Percentiles rank a stretch among this genome's conserved stretches.
Conservation (phyloP, 2,113 vertebrate species). For the Casuarius casuarius region DNA sequence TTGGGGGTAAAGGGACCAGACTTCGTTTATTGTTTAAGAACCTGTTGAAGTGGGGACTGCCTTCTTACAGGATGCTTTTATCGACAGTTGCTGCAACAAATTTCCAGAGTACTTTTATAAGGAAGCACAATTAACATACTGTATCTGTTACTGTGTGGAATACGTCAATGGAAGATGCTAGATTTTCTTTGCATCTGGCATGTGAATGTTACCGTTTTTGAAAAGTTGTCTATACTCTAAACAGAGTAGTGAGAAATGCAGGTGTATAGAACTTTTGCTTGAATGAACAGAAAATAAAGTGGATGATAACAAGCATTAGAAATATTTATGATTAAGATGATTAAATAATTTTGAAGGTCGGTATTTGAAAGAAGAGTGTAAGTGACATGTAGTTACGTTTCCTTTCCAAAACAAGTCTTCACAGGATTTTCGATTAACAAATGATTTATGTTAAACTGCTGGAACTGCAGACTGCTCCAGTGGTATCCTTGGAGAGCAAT, state of each 20-base stretch:
- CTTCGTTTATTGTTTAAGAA: background rate
- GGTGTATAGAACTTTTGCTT: background rate
- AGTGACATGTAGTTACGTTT: slow-evolving; percentile 2
- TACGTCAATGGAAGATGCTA: background rate
- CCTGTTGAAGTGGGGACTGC: accelerated
- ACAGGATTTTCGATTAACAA: slow-evolving; percentile 30
- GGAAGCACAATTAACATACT: background rate
- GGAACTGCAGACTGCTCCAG: background rate
- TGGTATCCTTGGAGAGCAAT: slow-evolving; percentile 44
- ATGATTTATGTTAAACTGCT: slow-evolving; percentile 35
- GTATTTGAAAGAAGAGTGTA: background rate
- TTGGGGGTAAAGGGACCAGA: background rate
- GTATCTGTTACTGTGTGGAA: background rate
- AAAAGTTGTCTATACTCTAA: background rate
- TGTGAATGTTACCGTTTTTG: background rate
- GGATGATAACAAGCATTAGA: background rate
- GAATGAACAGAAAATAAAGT: background rate
- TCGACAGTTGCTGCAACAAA: background rate
- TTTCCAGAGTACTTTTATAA: background rate
- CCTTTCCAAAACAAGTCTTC: slow-evolving; percentile 23
- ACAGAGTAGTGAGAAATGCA: background rate
- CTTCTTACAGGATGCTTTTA: background rate
- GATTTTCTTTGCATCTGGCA: background rate
- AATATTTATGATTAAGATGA: background rate
- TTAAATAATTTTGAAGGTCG: background rate